Base-by-base conservation (phyloP, 2,797 vertebrate species). In the Chiloscyllium punctatum region DNA sequence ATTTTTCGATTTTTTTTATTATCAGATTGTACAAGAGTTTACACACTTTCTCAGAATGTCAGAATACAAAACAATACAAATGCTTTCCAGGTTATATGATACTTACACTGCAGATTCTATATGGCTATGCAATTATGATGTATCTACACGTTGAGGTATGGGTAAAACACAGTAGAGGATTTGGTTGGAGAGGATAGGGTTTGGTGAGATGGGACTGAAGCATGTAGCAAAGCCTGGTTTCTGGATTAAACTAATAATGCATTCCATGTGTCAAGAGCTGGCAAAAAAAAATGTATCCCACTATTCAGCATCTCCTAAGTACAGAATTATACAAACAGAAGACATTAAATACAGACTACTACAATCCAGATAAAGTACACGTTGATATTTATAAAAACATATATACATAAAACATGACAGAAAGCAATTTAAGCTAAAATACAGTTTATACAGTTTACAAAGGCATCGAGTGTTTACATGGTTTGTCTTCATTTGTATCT, bases 311-410 rank as follows among this genome's bases (percentile, higher is more conserved):
- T n/a, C 66, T 92, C 62, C 84, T 42, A 92, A 92, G 90, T 69
- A 23, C 90, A 92, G n/a, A 92, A 92, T 92, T 92, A 92, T 92
- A 69, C 62, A 69, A 69, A 92, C 42, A 69, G 62, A 92, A 42
- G 90, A 69, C 21, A 69, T 69, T 92, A 92, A 92, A 92, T 92
- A 92, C 90, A 92, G 66, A 62, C 90, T 68, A 69, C 90, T 69
- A 92, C 95, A 96, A 66, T 96, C 95, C 96, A 96, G 90, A 95
- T 95, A 87, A 95, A 96, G 88, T 95, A 96, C 95, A 96, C 53
- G 97, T 97, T 97, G 98, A 97, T 97, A 98, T 97, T 97, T 97
- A 98, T 97, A 97, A 97, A 98, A 97, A 98, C 97, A 97, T 97
- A 98, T 98, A 97, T 98, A 98, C 97, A 98, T 96, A 92, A 79